Percentiles rank a stretch among this genome's conserved stretches.
Evolutionary conservation across 2,888 invertebrate genomes (phyloP).

Genomic region (Volucella zonaria): DNA sequence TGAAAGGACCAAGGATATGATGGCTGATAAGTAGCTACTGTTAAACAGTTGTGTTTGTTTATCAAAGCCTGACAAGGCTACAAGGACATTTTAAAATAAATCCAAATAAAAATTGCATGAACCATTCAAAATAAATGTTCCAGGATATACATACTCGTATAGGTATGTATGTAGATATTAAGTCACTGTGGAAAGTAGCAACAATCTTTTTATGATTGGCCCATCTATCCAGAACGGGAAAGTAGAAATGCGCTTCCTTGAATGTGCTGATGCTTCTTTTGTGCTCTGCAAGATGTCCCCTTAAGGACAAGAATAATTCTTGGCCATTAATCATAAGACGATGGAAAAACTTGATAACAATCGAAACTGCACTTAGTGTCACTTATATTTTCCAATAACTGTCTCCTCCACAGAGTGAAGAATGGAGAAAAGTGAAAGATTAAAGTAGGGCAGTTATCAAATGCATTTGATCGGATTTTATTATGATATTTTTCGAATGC

Average conservation of each 20-base stretch:
- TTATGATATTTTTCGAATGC: background rate
- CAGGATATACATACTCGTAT: background rate
- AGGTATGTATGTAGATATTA: background rate
- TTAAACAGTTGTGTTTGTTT: background rate
- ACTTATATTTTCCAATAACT: constrained; percentile 68
- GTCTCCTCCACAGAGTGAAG: constrained; percentile 26
- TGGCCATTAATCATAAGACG: constrained; percentile 65
- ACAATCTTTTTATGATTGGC: constrained; percentile 31
- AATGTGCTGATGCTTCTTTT: background rate
- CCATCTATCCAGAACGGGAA: constrained; percentile 24
- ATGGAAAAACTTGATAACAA: constrained; percentile 49
- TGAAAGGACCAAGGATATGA: too few species aligned
- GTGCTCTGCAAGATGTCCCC: constrained; percentile 1
- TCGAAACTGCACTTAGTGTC: constrained; percentile 66
- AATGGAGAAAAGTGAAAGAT: background rate
- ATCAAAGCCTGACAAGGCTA: too few species aligned
- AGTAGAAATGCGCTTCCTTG: background rate
- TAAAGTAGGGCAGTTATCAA: constrained; percentile 19
- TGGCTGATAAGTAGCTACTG: too few species aligned
- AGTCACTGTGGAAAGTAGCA: constrained; percentile 8
- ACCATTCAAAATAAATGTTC: background rate
- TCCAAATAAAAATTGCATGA: background rate
- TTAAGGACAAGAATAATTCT: constrained; percentile 32
- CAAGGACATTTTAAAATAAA: background rate
- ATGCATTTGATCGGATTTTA: constrained; percentile 17